Evolutionary conservation across 2,113 vertebrate species (phyloP), one percentile per base, ranked within the genome.

Genomic region (Corythoichthys intestinalis): DNA sequence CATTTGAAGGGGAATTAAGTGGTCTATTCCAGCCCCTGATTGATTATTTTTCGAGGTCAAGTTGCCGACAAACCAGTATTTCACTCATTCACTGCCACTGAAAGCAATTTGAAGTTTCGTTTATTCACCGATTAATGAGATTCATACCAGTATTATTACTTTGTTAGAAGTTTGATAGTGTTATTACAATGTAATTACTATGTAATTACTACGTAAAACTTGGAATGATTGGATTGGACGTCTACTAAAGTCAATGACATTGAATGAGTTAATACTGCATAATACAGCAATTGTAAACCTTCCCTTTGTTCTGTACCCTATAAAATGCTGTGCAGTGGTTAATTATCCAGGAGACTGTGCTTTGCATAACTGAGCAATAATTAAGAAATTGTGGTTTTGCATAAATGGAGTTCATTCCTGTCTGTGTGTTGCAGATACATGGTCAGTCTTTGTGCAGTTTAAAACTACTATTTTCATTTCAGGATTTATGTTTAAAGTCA

Each of bases 261-360:
- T 5, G 41, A 44, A 44, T 44, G 41, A 47, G 20, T 34, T 71
- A 65, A 61, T 15, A 48, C 57, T 74, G 39, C 72, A 66, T 20
- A 70, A 61, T 61, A 44, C n/a, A 49, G 38, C 41, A 67, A 69
- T 70, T 78, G 38, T 66, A 35, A 28, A 50, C 68, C 67, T 49
- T 70, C 3, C 63, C 52, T 37, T 77, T 85, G 71, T 73, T 83
- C 66, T n/a, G 49, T 78, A 10, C 52, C 68, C 59, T 63, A 41
- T 77, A 65, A 77, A 73, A 64, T 50, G 28, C 37, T 41, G 13
- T 63, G 61, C 17, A 20, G 12, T n/a, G 34, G 66, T 57, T 80
- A 75, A 74, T 79, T 79, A 69, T 15, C 58, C 9, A 50, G 34
- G 53, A 53, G 57, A 35, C 58, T 67, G 56, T 60, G 59, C 54